Base-by-base conservation (phyloP, 2,888 invertebrate genomes). In the Petrophora chlorosata region DNA sequence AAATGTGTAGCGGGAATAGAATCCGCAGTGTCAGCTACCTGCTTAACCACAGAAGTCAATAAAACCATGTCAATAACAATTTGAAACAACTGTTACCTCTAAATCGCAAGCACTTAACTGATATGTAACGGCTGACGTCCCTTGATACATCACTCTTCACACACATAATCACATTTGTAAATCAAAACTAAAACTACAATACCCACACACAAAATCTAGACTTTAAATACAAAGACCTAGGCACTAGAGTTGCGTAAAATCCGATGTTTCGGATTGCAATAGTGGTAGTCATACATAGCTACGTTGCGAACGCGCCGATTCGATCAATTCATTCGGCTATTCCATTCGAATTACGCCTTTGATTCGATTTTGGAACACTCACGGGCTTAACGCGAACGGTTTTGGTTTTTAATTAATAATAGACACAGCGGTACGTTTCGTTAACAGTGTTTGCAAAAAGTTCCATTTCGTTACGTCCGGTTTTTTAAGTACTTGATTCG, bases 321-420 rank as follows among this genome's bases (percentile, higher is more conserved):
- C 66, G 63, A 67, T 65, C 64, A 69, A 69, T 67, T 67, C 65
- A 71, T 70, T 68, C 65, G 55, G 46, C 67, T 67, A 75, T 82
- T 84, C 79, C 83, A 76, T 78, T 74, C 74, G 80, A 84, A 79
- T 82, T 73, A 76, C 70, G 79, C 79, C 79, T 84, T 85, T 85
- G 79, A 85, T 82, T 82, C 79, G 71, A 79, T 82, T 80, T 70
- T 60, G 70, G 68, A 71, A 65, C 74, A 73, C 71, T 77, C 70
- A 64, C 69, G 59, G 72, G 79, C 71, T 82, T 79, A 79, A 79
- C 79, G 67, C 69, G 62, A 68, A 67, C 75, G 71, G 73, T 82
- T 83, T 81, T 70, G 76, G 76, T 73, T 82, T 85, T 85, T 80
- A 85, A 85, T 85, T 85, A 86, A 84, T 84, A 83, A 83, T 79